Base-by-base conservation (phyloP, 2,113 vertebrate species). In the Todiramphus saurophagus region DNA sequence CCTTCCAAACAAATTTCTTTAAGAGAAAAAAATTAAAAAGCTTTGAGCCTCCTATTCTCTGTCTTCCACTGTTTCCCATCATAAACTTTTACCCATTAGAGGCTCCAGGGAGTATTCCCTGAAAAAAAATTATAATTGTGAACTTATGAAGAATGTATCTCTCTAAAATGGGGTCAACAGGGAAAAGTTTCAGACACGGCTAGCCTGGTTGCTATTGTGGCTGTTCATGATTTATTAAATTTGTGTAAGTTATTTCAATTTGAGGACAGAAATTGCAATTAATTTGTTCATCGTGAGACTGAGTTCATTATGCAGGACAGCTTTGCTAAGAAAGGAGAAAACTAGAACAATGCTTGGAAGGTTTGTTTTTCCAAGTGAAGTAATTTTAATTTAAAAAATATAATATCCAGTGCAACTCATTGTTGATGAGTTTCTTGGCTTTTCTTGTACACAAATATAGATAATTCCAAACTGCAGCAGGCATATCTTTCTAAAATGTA, bases 311-410 rank as follows among this genome's bases (percentile, higher is more conserved):
- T 66, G 31, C 37, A 69, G 11, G 31, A 66, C 31, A 50, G 16
- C 9, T 94, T 90, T 87, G 43, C 30, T 41, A 46, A 89, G n/a
- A 82, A 89, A 94, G 86, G 10, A 83, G 56, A 84, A 95, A 95
- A 90, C 24, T 31, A 77, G 39, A 79, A 60, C 13, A 86, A 30
- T 16, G 2, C 53, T 84, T 84, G 10, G 15, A 75, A 69, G 14
- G 4, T 23, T 79, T 44, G 0, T 20, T 91, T 86, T 67, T 51
- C 60, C 51, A 73, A 67, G 13, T 25, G 21, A 76, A 87, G 10
- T 24, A 0, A 83, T 85, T 92, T 82, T 39, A 81, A 75, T 53
- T 37, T 46, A 90, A 83, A 76, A 76, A 16, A 39, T 55, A 90
- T 74, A 79, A 16, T 75, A 72, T 39, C 21, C 28, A 60, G 8